Evolutionary conservation across 1,140 invertebrate genomes (phyloP).

Genomic region (Drosophila bipectinata): DNA sequence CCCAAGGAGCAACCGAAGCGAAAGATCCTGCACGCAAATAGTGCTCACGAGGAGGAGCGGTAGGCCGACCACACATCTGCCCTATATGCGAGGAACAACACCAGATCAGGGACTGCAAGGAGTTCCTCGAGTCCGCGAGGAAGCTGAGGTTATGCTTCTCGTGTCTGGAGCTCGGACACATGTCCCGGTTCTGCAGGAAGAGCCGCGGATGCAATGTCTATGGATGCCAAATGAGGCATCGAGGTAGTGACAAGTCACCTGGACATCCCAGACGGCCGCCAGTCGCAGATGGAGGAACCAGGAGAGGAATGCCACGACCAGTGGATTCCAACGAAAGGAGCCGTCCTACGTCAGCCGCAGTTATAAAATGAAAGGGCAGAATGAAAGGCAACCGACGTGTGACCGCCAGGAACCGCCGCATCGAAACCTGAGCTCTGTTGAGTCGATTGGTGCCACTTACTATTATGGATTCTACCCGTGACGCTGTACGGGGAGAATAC

Average conservation of each 20-base stretch:
- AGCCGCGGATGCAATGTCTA: not conserved
- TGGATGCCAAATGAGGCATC: not conserved
- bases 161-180: not conserved
- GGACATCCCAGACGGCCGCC: too few species aligned
- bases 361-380: too few species aligned
- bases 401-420: not conserved
- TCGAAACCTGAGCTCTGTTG: not conserved
- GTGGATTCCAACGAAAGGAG: too few species aligned
- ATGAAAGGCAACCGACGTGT: too few species aligned
- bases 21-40: not conserved
- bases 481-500: not conserved
- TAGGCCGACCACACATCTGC: not conserved
- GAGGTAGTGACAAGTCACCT: too few species aligned
- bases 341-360: not conserved
- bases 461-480: not conserved
- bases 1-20: too few species aligned
- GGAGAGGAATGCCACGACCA: too few species aligned
- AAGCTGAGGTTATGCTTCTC: not conserved
- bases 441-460: not conserved
- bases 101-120: not conserved
- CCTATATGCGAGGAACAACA: not conserved
- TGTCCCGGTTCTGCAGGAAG: not conserved
- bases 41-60: too few species aligned
- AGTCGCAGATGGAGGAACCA: too few species aligned
- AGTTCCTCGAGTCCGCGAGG: slow-evolving; percentile 4